Base-by-base conservation (phyloP, 1,140 invertebrate species). In the Phortica variegata region DNA sequence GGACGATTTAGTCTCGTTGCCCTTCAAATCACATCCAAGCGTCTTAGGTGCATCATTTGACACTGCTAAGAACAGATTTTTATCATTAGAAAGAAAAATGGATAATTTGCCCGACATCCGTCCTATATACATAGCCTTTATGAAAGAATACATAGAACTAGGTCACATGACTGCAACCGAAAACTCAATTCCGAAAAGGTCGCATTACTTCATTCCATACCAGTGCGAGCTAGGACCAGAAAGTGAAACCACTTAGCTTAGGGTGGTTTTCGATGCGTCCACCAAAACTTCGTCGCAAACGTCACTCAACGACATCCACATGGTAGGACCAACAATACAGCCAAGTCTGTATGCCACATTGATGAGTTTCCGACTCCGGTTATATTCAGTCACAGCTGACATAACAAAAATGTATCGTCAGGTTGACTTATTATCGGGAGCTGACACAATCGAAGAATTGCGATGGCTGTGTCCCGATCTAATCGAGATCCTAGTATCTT, bases 351-450 rank as follows among this genome's bases (percentile, higher is more conserved):
- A 40, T 3, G 19, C 26, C 1, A 49, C 48, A 16, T 10, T 54
- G 3, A 10, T 54, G 13, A 19, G 47, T 44, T 49, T 53, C 31
- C n/a, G 79, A 73, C 73, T 49, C 65, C 15, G 56, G 60, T 2
- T 47, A 53, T 38, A 42, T 59, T 47, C 39, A 10, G 23, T 58
- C n/a, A 56, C 58, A 10, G 58, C 56, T 3, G 59, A 61, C 18
- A 47, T 56, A 10, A 37, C 58, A 60, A 73, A 49, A 75, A n/a
- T 76, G 66, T 78, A 60, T 45, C 49, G 68, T 0, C 62, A 63
- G 33, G 51, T 76, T 46, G 78, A 81, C 57, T 44, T 75, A 10
- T 47, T 79, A 1, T 61, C 66, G 16, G 75, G 77, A 15, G 54
- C 56, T 5, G 43, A 65, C 39, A 51, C 47, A 10, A 13, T 54